Evolutionary conservation across 2,797 vertebrate genomes (phyloP).

Genomic region (Apodemus agrarius): DNA sequence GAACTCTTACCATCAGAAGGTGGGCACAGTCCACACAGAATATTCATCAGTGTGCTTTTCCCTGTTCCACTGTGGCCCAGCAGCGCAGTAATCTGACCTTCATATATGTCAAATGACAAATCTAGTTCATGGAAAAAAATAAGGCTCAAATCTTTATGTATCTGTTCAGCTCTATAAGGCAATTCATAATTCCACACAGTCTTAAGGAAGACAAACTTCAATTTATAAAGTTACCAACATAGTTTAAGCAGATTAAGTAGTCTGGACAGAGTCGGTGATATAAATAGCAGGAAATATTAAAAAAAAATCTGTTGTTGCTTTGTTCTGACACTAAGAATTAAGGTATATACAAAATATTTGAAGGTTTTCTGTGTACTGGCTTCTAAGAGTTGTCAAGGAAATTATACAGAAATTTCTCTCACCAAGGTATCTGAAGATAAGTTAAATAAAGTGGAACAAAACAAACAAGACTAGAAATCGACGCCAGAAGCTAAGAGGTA

Average conservation of each 20-base stretch:
- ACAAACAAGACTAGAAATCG: neutral
- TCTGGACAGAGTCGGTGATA: neutral
- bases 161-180: neutral
- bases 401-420: neutral
- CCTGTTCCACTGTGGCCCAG: conserved; percentile 97
- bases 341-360: neutral
- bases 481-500: neutral
- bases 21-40: conserved; percentile 95
- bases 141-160: conserved; percentile 24
- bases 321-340: conserved; percentile 8
- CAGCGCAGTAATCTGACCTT: conserved; percentile 97
- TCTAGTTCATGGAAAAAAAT: conserved; percentile 85
- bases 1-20: conserved; percentile 89
- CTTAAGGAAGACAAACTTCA: conserved; percentile 8
- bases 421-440: neutral
- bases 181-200: neutral
- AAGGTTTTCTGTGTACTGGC: neutral
- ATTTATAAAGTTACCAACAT: neutral
- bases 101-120: conserved; percentile 97
- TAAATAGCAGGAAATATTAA: neutral
- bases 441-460: neutral
- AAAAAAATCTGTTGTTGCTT: neutral
- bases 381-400: neutral
- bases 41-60: conserved; percentile 97
- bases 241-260: neutral